Conservation (phyloP, 2,888 invertebrate genomes). For the Lingula anatina region DNA sequence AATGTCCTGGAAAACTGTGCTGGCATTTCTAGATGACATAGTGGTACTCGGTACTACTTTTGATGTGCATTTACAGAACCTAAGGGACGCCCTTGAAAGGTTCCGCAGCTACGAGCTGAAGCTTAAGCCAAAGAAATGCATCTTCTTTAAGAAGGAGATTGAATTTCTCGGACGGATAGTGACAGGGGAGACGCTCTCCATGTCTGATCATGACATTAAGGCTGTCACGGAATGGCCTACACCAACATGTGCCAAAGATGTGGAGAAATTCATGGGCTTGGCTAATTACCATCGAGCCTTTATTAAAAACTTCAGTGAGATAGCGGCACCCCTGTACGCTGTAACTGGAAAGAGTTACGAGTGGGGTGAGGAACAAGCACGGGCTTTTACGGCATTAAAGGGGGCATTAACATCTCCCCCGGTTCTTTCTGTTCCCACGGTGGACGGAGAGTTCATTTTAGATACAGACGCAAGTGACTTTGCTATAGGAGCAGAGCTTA, state of each 20-base stretch:
- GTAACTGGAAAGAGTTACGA: not conserved
- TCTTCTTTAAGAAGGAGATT: too few relatives aligned
- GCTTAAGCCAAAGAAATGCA: too few relatives aligned
- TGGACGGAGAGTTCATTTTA: not conserved
- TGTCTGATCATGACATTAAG: too few relatives aligned
- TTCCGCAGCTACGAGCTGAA: too few relatives aligned
- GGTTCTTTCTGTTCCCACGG: not conserved
- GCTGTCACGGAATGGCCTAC: not conserved
- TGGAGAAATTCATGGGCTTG: not conserved
- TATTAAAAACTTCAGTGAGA: not conserved
- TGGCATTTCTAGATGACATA: too few relatives aligned
- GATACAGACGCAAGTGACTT: conserved; percentile 1
- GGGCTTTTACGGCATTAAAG: not conserved
- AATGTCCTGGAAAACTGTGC: conserved; percentile 13
- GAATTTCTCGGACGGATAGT: too few relatives aligned
- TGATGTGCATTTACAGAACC: conserved; percentile 9
- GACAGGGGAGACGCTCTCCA: too few relatives aligned
- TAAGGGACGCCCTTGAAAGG: too few relatives aligned
- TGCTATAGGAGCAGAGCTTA: conserved; percentile 1
- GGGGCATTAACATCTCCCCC: not conserved
- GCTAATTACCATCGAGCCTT: not conserved
- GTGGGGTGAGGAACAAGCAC: not conserved
- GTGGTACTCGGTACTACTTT: conserved; percentile 12
- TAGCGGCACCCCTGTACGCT: not conserved
- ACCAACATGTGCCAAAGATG: not conserved